Percentiles rank a stretch among this genome's conserved stretches.
phyloP scores from a whole-genome alignment of 2,888 invertebrate genomes.

The Epicampocera succincta region DNA sequence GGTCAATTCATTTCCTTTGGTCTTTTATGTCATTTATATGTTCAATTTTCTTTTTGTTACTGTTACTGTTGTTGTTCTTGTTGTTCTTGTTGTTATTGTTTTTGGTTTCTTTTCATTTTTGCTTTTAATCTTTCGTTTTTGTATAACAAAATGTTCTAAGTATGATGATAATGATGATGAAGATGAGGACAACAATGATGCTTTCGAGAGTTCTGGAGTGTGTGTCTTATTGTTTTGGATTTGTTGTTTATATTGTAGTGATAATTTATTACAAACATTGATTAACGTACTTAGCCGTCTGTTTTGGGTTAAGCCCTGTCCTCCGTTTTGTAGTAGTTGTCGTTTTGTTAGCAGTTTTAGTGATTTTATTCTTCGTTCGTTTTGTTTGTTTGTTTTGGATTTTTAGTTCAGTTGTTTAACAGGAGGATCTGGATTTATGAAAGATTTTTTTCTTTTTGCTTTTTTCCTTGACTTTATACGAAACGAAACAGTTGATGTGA shows the following conservation, averaged over 20 bases:
- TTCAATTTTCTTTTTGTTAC: conserved; percentile 61
- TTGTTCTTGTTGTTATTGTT: conserved; percentile 6
- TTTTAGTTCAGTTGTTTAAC: conserved; percentile 65
- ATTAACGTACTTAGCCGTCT: conserved; percentile 70
- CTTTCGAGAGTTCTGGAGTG: conserved; percentile 62
- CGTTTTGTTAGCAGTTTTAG: conserved; percentile 57
- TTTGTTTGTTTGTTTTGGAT: conserved; percentile 39
- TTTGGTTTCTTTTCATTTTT: conserved; percentile 33
- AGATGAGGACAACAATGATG: conserved; percentile 54
- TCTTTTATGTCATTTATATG: conserved; percentile 69
- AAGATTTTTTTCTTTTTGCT: neutral
- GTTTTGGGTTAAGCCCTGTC: conserved; percentile 70
- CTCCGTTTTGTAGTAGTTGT: conserved; percentile 65
- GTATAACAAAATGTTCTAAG: conserved; percentile 59
- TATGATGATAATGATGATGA: conserved; percentile 55
- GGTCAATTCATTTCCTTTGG: conserved; percentile 68
- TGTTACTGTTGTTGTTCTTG: too few relatives aligned
- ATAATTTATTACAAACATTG: conserved; percentile 70
- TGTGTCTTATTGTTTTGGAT: conserved; percentile 48
- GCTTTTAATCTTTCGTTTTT: conserved; percentile 56
- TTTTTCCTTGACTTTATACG: conserved; percentile 15
- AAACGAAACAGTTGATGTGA: conserved; percentile 61
- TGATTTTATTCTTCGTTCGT: too few relatives aligned
- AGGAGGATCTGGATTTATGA: conserved; percentile 55
- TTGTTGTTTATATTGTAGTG: conserved; percentile 68